Evolutionary conservation across 2,797 vertebrate species (phyloP).

Genomic region (Numenius phaeopus): DNA sequence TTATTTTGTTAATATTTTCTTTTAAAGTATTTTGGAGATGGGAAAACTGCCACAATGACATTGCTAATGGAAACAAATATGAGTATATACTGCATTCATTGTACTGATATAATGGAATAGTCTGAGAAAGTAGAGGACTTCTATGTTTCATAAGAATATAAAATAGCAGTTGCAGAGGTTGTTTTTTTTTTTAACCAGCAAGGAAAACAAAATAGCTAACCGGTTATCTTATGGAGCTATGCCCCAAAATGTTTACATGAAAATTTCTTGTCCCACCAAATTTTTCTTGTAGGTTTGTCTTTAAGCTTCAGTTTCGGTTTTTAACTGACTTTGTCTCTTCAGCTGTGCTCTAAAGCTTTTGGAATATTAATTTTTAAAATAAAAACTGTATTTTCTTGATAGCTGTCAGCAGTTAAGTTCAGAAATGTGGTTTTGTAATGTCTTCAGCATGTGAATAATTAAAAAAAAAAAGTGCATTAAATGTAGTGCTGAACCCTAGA

Average conservation of each 20-base stretch:
- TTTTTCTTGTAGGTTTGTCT: neutral
- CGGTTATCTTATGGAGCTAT: neutral
- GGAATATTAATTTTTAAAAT: neutral
- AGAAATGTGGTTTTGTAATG: constrained; percentile 1
- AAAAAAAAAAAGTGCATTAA: neutral
- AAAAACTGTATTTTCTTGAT: neutral
- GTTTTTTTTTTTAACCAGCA: neutral
- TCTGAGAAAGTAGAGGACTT: neutral
- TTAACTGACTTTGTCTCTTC: neutral
- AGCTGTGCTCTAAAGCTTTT: neutral
- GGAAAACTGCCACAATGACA: neutral
- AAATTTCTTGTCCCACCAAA: neutral
- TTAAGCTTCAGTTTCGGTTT: neutral
- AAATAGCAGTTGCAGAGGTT: neutral
- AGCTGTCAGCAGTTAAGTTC: neutral
- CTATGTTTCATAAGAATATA: neutral
- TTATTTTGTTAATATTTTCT: neutral
- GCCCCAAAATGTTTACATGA: neutral
- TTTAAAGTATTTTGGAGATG: neutral
- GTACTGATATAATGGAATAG: neutral
- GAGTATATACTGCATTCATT: neutral
- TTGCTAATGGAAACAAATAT: neutral
- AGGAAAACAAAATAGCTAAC: neutral
- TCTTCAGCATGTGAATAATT: constrained; percentile 13
- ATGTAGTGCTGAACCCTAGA: constrained; percentile 27